Conservation (phyloP, 2,113 vertebrate genomes). For the Phalacrocorax brasilianus region DNA sequence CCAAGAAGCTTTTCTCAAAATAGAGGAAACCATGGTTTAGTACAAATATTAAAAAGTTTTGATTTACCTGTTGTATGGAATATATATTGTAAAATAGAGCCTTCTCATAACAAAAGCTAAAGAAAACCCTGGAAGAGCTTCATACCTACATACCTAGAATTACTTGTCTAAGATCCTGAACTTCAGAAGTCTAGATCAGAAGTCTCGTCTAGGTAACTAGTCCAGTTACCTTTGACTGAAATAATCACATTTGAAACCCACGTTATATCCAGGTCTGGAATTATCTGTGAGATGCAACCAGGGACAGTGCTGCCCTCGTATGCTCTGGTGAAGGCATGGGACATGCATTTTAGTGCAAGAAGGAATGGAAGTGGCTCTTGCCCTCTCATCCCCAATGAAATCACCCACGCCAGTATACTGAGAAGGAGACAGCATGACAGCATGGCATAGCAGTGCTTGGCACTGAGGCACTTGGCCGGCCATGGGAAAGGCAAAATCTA, state of each 20-base stretch:
- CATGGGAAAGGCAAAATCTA: background rate
- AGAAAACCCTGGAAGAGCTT: background rate
- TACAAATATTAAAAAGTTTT: slow-evolving; percentile 28
- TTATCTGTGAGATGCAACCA: background rate
- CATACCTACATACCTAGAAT: background rate
- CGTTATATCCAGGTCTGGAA: background rate
- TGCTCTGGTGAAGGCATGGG: fast-evolving
- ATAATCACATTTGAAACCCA: background rate
- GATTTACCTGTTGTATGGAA: slow-evolving; percentile 22
- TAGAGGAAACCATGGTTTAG: background rate
- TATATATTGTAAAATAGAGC: slow-evolving; percentile 4
- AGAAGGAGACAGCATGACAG: background rate
- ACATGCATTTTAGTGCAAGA: background rate
- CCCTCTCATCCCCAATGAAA: background rate
- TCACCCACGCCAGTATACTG: background rate
- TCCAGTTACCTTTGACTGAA: background rate
- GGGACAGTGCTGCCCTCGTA: background rate
- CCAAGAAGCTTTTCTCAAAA: background rate
- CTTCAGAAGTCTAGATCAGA: background rate
- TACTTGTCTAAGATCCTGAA: background rate
- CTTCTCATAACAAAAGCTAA: background rate
- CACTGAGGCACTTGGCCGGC: fast-evolving
- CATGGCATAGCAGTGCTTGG: background rate
- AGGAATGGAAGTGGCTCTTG: background rate
- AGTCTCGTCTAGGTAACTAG: no score